Conservation (phyloP, 2,888 invertebrate genomes). For the Ptychoptera albimana region DNA sequence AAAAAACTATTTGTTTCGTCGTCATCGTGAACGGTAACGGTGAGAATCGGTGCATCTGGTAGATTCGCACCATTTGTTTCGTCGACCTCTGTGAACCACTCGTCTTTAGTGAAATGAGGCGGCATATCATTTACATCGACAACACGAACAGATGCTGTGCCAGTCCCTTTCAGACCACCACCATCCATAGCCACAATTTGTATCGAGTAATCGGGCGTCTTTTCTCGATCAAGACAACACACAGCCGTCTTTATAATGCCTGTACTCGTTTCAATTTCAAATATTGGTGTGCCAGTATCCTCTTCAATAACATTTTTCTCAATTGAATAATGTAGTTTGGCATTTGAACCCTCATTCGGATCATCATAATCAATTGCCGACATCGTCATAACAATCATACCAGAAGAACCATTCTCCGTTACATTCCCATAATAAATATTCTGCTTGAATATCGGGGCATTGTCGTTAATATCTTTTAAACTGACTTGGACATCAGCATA, state of each 20-base stretch:
- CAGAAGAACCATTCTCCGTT: slow-evolving; percentile 36
- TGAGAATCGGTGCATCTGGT: slow-evolving; percentile 31
- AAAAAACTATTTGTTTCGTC: slow-evolving; percentile 34
- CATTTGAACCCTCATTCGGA: slow-evolving; percentile 37
- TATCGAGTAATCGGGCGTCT: slow-evolving; percentile 34
- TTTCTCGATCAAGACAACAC: slow-evolving; percentile 33
- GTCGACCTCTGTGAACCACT: slow-evolving; percentile 31
- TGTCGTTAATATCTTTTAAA: slow-evolving; percentile 39
- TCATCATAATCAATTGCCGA: slow-evolving; percentile 40
- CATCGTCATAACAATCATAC: slow-evolving; percentile 38
- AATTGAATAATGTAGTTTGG: slow-evolving; percentile 38
- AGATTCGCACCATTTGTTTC: slow-evolving; percentile 30
- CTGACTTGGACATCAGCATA: slow-evolving; percentile 32
- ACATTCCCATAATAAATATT: slow-evolving; percentile 33
- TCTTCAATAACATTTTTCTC: slow-evolving; percentile 37
- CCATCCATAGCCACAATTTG: slow-evolving; percentile 35
- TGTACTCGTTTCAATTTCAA: slow-evolving; percentile 35
- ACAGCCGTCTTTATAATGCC: slow-evolving; percentile 35
- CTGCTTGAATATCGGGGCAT: slow-evolving; percentile 35
- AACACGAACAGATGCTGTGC: slow-evolving; percentile 35
- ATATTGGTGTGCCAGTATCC: slow-evolving; percentile 35
- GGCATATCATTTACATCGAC: slow-evolving; percentile 43
- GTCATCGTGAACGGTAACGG: slow-evolving; percentile 33
- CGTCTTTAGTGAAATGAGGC: slow-evolving; percentile 35
- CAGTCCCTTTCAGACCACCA: slow-evolving; percentile 35